Conservation (phyloP, 2,113 vertebrate genomes). For the Manacus vitellinus region DNA sequence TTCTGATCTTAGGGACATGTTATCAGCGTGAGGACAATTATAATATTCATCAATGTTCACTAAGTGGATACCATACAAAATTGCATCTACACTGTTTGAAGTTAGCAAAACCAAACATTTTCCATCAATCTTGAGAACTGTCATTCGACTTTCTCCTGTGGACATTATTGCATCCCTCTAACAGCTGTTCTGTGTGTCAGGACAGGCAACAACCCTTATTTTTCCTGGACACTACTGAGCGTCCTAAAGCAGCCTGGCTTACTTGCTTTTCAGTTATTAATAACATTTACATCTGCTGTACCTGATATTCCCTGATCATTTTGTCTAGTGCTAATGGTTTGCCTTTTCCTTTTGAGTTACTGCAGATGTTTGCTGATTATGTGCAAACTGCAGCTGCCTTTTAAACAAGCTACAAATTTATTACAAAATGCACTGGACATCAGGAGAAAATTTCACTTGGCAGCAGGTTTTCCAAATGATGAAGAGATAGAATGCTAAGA, state of each 20-base stretch:
- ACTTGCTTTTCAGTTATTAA: neutral
- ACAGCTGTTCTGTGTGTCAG: neutral
- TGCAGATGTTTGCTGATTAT: neutral
- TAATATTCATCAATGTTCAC: neutral
- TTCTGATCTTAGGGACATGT: neutral
- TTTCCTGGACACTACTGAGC: neutral
- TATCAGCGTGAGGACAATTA: fast-evolving
- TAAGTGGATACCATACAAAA: neutral
- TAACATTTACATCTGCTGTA: neutral
- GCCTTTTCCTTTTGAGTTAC: neutral
- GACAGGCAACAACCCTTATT: neutral
- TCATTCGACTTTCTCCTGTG: neutral
- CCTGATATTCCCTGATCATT: neutral
- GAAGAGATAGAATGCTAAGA: neutral
- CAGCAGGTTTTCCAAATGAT: slow-evolving; percentile 14
- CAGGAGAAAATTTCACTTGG: neutral
- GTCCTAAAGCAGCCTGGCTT: neutral
- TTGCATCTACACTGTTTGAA: neutral
- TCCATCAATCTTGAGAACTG: neutral
- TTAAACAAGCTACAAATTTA: neutral
- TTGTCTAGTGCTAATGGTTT: neutral
- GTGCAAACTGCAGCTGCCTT: neutral
- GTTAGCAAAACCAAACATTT: neutral
- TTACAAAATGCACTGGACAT: neutral
- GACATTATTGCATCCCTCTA: neutral